A percentile compares a stretch with the other conserved stretches of the same genome.
phyloP scores from a whole-genome alignment of 64 coral and sea anemone species.

The Pocillopora damicornis region DNA sequence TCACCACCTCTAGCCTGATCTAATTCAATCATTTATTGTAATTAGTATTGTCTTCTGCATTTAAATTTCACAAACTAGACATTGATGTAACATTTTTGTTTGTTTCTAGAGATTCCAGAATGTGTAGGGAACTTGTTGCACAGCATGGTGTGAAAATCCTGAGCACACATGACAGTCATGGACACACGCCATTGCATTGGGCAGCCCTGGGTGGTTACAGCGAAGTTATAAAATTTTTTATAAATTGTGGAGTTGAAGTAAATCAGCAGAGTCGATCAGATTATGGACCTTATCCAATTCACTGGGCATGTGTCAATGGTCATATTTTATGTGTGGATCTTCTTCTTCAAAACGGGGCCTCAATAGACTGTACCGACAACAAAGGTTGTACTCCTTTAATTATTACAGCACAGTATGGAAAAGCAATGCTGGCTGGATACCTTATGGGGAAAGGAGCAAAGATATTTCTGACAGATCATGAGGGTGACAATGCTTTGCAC shows the following conservation, averaged over 20 bases:
- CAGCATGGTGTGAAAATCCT: conserved; percentile 77
- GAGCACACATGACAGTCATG: conserved; percentile 70
- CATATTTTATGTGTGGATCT: conserved; percentile 88
- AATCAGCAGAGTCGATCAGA: conserved; percentile 90
- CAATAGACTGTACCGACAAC: conserved; percentile 77
- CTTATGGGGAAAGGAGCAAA: conserved; percentile 96
- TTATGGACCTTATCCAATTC: conserved; percentile 87
- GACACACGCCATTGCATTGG: conserved; percentile 88
- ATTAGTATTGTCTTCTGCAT: too few species aligned
- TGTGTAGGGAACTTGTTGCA: conserved; percentile 65
- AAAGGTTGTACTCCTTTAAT: conserved; percentile 93
- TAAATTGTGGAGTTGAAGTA: conserved; percentile 85
- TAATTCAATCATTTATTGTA: too few species aligned
- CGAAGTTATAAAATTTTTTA: conserved; percentile 80
- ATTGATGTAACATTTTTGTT: neutral
- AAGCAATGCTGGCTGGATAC: conserved; percentile 85
- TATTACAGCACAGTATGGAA: conserved; percentile 89
- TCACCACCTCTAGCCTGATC: too few species aligned
- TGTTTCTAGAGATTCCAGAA: conserved; percentile 57
- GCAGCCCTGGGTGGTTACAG: conserved; percentile 77
- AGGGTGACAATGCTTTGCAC: conserved; percentile 91
- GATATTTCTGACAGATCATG: conserved; percentile 69
- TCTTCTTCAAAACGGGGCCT: conserved; percentile 87
- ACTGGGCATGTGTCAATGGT: conserved; percentile 96
- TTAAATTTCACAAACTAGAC: neutral